These are phyloP conservation scores for Hemicentrotus pulcherrimus DNA, from an alignment of 35 echinoderm and acorn worm species.

Conservation along the genomic window DNA sequence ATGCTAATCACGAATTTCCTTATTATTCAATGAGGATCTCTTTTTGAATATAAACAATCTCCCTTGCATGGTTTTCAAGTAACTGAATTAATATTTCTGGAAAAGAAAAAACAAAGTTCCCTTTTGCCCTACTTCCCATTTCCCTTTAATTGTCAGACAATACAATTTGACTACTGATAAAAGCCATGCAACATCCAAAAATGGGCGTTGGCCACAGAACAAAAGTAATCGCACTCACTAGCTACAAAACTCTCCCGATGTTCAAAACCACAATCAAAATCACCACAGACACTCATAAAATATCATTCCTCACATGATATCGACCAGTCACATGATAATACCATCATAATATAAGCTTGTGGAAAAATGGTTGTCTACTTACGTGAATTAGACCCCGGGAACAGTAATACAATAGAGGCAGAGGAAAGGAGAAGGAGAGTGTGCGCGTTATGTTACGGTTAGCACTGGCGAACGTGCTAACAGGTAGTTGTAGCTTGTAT, in stretches of 20 bases:
- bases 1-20: neutral
- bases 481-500: neutral
- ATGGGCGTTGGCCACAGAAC: constrained; percentile 7
- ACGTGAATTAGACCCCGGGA: neutral
- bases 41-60: neutral
- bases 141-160: neutral
- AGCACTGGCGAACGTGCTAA: neutral
- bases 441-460: neutral
- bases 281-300: too few species aligned
- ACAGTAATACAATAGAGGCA: neutral
- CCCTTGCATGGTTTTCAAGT: too few species aligned
- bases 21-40: neutral
- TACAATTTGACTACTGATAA: neutral
- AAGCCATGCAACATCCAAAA: neutral
- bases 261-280: too few species aligned
- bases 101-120: too few species aligned
- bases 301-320: too few species aligned
- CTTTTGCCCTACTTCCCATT: too few species aligned
- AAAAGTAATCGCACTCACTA: neutral
- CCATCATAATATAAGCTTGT: neutral
- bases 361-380: neutral
- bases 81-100: too few species aligned
- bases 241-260: neutral
- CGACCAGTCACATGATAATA: neutral
- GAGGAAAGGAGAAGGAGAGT: neutral